These are phyloP conservation scores for Magallana ariakensis DNA, from an alignment of 1,140 invertebrate genomes.

Conservation along the genomic window DNA sequence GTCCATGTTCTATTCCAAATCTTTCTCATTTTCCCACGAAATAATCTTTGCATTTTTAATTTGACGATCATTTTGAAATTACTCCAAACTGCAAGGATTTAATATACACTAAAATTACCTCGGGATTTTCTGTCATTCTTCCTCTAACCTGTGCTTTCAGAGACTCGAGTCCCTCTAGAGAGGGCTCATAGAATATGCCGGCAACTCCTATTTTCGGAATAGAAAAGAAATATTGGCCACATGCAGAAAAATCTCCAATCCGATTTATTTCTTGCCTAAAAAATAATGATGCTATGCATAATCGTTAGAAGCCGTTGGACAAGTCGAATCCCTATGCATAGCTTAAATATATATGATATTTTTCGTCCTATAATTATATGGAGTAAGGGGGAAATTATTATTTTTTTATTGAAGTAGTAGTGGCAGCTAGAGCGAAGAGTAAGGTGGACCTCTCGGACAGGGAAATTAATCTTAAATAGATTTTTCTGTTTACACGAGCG, in stretches of 20 bases:
- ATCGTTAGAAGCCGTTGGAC: background rate
- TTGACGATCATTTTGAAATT: conserved; percentile 41
- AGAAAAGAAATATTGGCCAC: conserved; percentile 37
- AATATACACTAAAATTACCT: conserved; percentile 39
- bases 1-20: background rate
- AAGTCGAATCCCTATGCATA: background rate
- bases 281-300: conserved; percentile 37
- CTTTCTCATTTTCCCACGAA: conserved; percentile 40
- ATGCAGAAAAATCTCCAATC: conserved; percentile 36
- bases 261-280: conserved; percentile 32
- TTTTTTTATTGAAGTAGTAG: background rate
- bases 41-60: conserved; percentile 40
- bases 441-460: background rate
- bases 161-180: conserved; percentile 19
- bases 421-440: background rate
- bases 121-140: conserved; percentile 10
- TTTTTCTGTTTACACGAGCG: conserved; percentile 20
- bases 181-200: background rate
- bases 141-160: background rate
- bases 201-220: conserved; percentile 30
- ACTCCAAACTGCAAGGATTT: conserved; percentile 30
- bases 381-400: background rate
- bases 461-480: conserved; percentile 35
- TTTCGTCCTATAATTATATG: conserved; percentile 1
- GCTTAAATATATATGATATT: background rate